Evolutionary conservation across 2,888 invertebrate genomes (phyloP).

Genomic region (Stenoptilia bipunctidactyla): DNA sequence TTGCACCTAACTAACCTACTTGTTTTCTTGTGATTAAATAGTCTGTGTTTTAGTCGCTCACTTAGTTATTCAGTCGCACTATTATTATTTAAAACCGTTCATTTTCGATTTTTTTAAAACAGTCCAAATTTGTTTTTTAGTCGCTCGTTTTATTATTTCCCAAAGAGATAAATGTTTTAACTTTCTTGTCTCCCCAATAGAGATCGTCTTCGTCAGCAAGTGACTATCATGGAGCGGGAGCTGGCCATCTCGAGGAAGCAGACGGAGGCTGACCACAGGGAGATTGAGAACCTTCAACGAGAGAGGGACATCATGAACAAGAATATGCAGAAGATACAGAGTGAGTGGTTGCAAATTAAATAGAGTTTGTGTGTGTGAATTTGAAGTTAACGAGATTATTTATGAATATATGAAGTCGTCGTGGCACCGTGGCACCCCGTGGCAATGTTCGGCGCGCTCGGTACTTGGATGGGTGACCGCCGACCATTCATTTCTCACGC

Average conservation of each 20-base stretch:
- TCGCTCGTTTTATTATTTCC: too few relatives aligned
- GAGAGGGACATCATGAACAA: slow-evolving; percentile 78
- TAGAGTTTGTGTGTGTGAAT: neutral
- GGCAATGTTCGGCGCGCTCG: neutral
- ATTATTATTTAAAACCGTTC: too few relatives aligned
- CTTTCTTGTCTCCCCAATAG: slow-evolving; percentile 27
- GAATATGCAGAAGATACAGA: slow-evolving; percentile 68
- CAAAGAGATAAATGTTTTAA: too few relatives aligned
- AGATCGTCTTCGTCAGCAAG: slow-evolving; percentile 58
- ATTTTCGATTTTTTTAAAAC: too few relatives aligned
- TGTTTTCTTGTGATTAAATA: too few relatives aligned
- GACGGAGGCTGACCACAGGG: slow-evolving; percentile 69
- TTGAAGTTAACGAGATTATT: neutral
- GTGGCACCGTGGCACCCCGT: neutral
- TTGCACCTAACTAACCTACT: too few relatives aligned
- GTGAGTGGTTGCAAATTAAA: slow-evolving; percentile 37
- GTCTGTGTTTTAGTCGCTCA: too few relatives aligned
- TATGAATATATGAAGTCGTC: too few relatives aligned
- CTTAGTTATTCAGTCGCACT: too few relatives aligned
- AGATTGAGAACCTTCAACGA: slow-evolving; percentile 73
- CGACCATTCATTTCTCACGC: too few relatives aligned
- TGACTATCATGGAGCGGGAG: slow-evolving; percentile 72
- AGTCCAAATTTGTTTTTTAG: too few relatives aligned
- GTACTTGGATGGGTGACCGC: too few relatives aligned
- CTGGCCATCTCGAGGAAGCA: slow-evolving; percentile 69